These are phyloP conservation scores for Micromussa lordhowensis DNA, from an alignment of 92 coral and sea anemone species.

Conservation along the genomic window DNA sequence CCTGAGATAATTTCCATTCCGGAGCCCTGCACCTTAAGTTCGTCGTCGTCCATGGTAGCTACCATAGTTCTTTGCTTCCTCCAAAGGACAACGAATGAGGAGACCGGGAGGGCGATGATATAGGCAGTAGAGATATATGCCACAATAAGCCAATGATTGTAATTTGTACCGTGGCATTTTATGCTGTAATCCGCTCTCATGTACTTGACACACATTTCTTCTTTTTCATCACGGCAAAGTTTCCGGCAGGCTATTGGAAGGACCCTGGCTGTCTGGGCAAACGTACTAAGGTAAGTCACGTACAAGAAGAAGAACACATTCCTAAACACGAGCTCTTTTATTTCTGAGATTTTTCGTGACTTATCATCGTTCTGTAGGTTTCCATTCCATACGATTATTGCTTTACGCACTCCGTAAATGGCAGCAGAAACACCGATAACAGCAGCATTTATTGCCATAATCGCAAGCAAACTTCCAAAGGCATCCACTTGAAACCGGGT, in stretches of 20 bases:
- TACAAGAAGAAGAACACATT: too few relatives aligned
- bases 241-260: not conserved
- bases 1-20: not conserved
- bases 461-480: not conserved
- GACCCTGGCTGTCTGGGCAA: too few relatives aligned
- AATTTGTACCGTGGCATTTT: not conserved
- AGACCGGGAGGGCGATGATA: not conserved
- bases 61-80: not conserved
- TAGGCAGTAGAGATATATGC: not conserved
- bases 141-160: not conserved
- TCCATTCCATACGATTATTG: not conserved
- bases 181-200: too few relatives aligned
- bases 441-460: not conserved
- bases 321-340: too few relatives aligned
- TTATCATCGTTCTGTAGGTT: not conserved
- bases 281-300: conserved; percentile 1
- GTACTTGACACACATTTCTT: too few relatives aligned
- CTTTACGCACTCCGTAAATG: not conserved
- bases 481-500: not conserved
- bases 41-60: not conserved
- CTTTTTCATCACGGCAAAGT: not conserved
- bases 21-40: not conserved
- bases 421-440: not conserved
- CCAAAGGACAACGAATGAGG: not conserved
- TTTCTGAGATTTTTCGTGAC: not conserved